A percentile compares a stretch with the other conserved stretches of the same genome.
Evolutionary conservation across 2,888 invertebrate species (phyloP).

Genomic region (Chymomyza caudatula): DNA sequence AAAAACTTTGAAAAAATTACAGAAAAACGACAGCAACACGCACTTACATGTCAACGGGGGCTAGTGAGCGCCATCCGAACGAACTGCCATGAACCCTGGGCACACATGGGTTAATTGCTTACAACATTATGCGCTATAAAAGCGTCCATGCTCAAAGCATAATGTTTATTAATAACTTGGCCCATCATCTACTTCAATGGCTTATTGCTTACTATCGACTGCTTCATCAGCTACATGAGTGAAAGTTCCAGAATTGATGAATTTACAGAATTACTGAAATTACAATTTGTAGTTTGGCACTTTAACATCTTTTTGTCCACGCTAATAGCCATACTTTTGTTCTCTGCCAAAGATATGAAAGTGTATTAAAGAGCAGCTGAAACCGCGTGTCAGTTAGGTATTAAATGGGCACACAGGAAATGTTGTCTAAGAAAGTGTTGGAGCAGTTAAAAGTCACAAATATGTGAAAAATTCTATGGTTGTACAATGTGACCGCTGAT

Average conservation of each 20-base stretch:
- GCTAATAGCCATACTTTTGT: neutral
- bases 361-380: neutral
- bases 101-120: conserved; percentile 14
- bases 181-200: conserved; percentile 42
- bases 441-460: conserved; percentile 33
- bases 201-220: conserved; percentile 28
- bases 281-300: neutral
- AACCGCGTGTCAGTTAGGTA: neutral
- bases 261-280: neutral
- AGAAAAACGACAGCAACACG: neutral
- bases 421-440: conserved; percentile 51
- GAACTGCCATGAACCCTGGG: conserved; percentile 9
- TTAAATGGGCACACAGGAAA: neutral
- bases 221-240: conserved; percentile 26
- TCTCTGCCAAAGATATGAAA: neutral
- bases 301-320: neutral
- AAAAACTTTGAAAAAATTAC: neutral
- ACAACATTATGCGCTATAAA: conserved; percentile 28
- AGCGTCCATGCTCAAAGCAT: conserved; percentile 11
- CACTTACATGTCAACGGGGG: neutral
- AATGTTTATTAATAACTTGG: conserved; percentile 9
- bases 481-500: neutral
- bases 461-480: neutral
- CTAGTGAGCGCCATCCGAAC: neutral
- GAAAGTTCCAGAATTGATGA: conserved; percentile 41